phyloP scores from a whole-genome alignment of 1,140 invertebrate genomes.

The Drosophila mauritiana region DNA sequence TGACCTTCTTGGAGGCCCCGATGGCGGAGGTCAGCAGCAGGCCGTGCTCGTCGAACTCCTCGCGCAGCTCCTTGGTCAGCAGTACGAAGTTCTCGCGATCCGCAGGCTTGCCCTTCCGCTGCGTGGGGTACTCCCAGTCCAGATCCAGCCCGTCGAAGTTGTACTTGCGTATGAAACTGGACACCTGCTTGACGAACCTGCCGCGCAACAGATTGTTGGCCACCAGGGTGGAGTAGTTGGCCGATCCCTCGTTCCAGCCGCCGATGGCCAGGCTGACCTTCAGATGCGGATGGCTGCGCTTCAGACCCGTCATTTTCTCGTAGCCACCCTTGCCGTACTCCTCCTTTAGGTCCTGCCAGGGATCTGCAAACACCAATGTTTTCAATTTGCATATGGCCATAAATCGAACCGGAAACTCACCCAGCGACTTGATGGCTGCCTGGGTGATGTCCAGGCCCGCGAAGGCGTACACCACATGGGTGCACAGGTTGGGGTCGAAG shows the following conservation, averaged over 20 bases:
- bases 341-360: constrained; percentile 91
- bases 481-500: constrained; percentile 92
- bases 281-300: constrained; percentile 89
- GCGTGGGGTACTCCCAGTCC: constrained; percentile 92
- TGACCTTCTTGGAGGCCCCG: constrained; percentile 89
- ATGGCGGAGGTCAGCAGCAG: constrained; percentile 91
- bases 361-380: constrained; percentile 86
- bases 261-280: constrained; percentile 92
- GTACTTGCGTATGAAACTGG: constrained; percentile 84
- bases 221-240: constrained; percentile 91
- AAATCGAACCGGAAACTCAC: constrained; percentile 76
- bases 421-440: constrained; percentile 88
- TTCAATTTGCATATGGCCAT: constrained; percentile 37
- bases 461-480: constrained; percentile 95
- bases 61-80: constrained; percentile 89
- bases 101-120: constrained; percentile 88
- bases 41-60: constrained; percentile 87
- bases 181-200: constrained; percentile 86
- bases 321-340: constrained; percentile 90
- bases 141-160: constrained; percentile 94
- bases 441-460: constrained; percentile 90
- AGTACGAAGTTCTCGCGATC: constrained; percentile 92
- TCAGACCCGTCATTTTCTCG: constrained; percentile 88
- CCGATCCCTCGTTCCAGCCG: constrained; percentile 94
- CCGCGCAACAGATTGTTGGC: constrained; percentile 86